A percentile compares a stretch with the other conserved stretches of the same genome.
These are phyloP conservation scores for Tanytarsus gracilentus DNA, from an alignment of 2,888 invertebrate species.

Conservation along the genomic window DNA sequence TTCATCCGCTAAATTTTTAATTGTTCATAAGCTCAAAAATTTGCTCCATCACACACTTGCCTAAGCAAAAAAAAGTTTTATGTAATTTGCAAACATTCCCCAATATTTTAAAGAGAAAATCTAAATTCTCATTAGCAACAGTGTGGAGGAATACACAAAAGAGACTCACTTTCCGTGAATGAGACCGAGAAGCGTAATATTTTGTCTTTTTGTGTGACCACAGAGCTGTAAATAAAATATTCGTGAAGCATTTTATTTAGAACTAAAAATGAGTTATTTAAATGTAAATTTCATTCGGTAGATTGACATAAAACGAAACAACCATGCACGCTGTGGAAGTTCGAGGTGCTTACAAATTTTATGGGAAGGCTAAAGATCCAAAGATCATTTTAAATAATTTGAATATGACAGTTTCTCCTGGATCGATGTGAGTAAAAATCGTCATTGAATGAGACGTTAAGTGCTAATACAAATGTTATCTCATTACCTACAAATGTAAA, in stretches of 20 bases:
- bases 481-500: not conserved
- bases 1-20: no score
- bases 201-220: no score
- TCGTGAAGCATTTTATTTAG: not conserved
- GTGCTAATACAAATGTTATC: not conserved
- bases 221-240: no score
- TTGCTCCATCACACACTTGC: no score
- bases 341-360: conserved; percentile 58
- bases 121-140: no score
- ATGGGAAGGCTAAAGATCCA: conserved; percentile 48
- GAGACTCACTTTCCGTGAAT: no score
- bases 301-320: not conserved
- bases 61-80: no score
- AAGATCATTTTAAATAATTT: conserved; percentile 57
- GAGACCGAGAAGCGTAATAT: not conserved
- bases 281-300: not conserved
- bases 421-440: conserved; percentile 63
- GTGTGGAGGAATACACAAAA: no score
- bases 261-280: not conserved
- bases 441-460: conserved; percentile 25
- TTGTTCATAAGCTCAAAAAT: no score
- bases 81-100: no score
- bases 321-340: conserved; percentile 54
- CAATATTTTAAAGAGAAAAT: no score
- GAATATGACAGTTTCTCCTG: conserved; percentile 64